These are phyloP conservation scores for Squalus acanthias DNA, from an alignment of 2,797 vertebrate species.

Conservation along the genomic window DNA sequence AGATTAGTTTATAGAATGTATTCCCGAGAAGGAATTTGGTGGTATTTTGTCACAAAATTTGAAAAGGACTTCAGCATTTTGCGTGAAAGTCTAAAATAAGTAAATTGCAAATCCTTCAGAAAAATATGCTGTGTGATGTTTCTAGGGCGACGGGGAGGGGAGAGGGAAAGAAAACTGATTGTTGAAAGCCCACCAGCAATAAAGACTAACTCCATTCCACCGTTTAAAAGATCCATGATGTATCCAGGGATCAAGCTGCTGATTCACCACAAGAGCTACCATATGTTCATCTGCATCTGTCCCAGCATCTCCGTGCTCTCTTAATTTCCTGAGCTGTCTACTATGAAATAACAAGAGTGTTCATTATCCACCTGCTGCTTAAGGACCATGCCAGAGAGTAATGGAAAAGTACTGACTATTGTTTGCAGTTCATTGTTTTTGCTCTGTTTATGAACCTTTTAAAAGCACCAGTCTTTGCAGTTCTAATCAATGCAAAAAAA, in stretches of 20 bases:
- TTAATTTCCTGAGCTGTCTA: background rate
- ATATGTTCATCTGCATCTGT: conserved; percentile 15
- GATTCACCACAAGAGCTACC: background rate
- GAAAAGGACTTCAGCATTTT: background rate
- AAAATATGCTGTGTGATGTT: background rate
- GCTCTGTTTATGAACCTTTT: background rate
- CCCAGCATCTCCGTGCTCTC: background rate
- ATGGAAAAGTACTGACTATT: background rate
- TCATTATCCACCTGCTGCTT: background rate
- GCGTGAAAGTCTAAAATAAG: background rate
- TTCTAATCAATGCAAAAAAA: background rate
- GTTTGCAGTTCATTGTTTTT: background rate
- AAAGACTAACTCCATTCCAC: background rate
- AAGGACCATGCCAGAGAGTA: background rate
- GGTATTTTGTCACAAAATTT: background rate
- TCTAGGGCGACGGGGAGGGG: background rate
- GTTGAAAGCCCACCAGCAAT: background rate
- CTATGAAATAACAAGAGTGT: background rate
- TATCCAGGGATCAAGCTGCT: background rate
- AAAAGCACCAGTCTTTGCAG: background rate
- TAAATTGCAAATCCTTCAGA: background rate
- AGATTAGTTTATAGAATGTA: background rate
- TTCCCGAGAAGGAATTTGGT: background rate
- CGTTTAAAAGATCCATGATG: background rate
- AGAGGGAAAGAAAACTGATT: background rate